A percentile compares a stretch with the other conserved stretches of the same genome.
These are phyloP conservation scores for Menura novaehollandiae DNA, from an alignment of 2,113 vertebrate genomes.

Conservation along the genomic window DNA sequence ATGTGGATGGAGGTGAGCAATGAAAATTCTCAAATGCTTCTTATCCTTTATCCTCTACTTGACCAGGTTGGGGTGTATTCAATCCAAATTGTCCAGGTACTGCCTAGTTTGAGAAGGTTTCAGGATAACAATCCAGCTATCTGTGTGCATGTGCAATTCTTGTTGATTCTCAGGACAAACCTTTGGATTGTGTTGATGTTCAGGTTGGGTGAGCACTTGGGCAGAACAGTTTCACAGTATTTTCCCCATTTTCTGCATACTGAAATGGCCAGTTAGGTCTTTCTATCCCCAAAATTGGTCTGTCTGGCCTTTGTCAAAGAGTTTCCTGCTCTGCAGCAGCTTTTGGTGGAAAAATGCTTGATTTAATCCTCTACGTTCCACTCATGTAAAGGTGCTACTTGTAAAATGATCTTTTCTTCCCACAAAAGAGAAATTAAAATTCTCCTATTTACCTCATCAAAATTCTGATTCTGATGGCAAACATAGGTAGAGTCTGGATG, in stretches of 20 bases:
- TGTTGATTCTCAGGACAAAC: background rate
- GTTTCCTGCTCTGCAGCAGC: background rate
- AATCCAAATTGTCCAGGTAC: background rate
- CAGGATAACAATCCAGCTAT: accelerated
- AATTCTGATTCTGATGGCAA: background rate
- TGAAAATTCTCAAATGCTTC: background rate
- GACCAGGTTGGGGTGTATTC: background rate
- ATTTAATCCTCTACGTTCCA: background rate
- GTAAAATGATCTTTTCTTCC: background rate
- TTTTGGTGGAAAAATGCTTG: background rate
- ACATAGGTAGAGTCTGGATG: background rate
- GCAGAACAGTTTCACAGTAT: background rate
- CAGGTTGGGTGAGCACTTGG: background rate
- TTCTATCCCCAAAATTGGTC: background rate
- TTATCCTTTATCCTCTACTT: background rate
- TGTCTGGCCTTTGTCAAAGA: background rate
- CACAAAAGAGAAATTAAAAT: background rate
- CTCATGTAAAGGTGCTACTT: background rate
- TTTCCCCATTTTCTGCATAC: background rate
- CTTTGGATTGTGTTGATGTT: background rate
- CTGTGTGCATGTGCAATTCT: background rate
- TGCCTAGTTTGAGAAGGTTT: background rate
- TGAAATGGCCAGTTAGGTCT: background rate
- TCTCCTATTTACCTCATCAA: background rate
- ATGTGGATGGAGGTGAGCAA: background rate